Percentiles rank a stretch among this genome's conserved stretches.
Evolutionary conservation across 2,888 invertebrate genomes (phyloP).

Genomic region (Melanostoma mellinum): DNA sequence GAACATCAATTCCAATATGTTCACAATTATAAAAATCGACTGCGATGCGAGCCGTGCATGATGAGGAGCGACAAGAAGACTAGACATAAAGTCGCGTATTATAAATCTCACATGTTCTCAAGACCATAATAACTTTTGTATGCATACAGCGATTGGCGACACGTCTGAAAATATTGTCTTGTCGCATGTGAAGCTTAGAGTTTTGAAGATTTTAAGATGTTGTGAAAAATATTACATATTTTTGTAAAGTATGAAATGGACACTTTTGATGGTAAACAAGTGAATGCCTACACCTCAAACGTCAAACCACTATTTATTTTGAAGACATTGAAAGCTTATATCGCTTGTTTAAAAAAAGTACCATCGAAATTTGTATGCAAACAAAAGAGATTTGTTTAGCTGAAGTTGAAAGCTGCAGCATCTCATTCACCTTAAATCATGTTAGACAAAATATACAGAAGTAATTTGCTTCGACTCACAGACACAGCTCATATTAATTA

Average conservation of each 20-base stretch:
- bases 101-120: not conserved
- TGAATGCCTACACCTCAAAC: too few relatives aligned
- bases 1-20: constrained; percentile 9
- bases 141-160: constrained; percentile 8
- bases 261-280: not conserved
- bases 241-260: not conserved
- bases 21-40: constrained; percentile 11
- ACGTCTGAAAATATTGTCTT: not conserved
- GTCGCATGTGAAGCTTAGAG: too few relatives aligned
- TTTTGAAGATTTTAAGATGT: too few relatives aligned
- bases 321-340: too few relatives aligned
- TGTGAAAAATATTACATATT: too few relatives aligned
- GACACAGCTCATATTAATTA: constrained; percentile 61
- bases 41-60: not conserved
- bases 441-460: constrained; percentile 15
- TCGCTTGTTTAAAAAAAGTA: too few relatives aligned
- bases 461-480: constrained; percentile 37
- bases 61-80: constrained; percentile 41
- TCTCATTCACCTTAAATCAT: not conserved
- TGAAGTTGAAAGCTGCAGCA: not conserved
- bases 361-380: too few relatives aligned
- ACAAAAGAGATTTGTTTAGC: too few relatives aligned
- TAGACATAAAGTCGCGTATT: constrained; percentile 51
- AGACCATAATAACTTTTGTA: not conserved
- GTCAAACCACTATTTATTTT: too few relatives aligned